Percentiles rank a stretch among this genome's conserved stretches.
These are phyloP conservation scores for Pachycephala philippinensis DNA, from an alignment of 2,113 vertebrate species.

Conservation along the genomic window DNA sequence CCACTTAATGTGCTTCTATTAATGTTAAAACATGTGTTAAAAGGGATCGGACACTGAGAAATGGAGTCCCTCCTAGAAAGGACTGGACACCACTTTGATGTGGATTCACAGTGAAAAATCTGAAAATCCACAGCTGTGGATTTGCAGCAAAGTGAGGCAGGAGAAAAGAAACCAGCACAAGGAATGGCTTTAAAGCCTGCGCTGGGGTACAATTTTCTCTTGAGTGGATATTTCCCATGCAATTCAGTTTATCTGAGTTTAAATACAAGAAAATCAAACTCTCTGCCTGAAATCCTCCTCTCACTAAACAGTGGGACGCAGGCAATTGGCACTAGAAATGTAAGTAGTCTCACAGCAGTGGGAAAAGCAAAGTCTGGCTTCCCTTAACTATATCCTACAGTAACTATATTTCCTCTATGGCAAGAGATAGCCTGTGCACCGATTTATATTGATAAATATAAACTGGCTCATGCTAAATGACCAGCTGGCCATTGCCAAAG, in stretches of 20 bases:
- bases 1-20: slow-evolving; percentile 3
- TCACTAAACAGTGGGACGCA: rapidly evolving
- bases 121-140: not conserved
- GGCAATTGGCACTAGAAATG: not conserved
- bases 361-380: not conserved
- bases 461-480: not conserved
- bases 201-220: not conserved
- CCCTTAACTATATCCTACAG: not conserved
- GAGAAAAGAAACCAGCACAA: not conserved
- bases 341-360: not conserved
- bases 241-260: not conserved
- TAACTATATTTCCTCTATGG: not conserved
- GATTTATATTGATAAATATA: not conserved
- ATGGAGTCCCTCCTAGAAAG: not conserved
- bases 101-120: not conserved
- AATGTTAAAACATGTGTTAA: slow-evolving; percentile 1
- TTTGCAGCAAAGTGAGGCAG: not conserved
- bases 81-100: not conserved
- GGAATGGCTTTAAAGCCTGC: not conserved
- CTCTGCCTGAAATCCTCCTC: not conserved
- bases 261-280: not conserved
- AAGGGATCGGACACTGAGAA: not conserved
- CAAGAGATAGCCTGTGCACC: not conserved
- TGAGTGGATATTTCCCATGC: not conserved
- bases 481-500: not conserved